Base-by-base conservation (phyloP, 2,888 invertebrate genomes). In the Adela reaumurella region DNA sequence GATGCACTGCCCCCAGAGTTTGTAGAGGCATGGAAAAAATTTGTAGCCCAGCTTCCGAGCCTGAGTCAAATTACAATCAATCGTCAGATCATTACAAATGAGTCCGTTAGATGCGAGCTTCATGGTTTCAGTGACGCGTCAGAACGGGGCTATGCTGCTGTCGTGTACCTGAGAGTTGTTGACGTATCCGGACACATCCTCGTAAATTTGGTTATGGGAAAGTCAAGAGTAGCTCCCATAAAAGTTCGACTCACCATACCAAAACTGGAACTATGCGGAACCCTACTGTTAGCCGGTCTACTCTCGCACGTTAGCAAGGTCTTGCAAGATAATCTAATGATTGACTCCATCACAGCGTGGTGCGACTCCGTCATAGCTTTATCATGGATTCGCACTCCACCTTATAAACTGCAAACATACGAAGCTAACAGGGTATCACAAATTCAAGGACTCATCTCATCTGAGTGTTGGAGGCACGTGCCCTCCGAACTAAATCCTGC, bases 91-190 rank as follows among this genome's bases (percentile, higher is more conserved):
- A 8, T 35, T 3, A 3, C 35, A 3, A 14, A 11, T 11, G 35
- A 35, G 14, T 3, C n/a, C 11, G n/a, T 14, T 8, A 1, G 47
- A 53, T 41, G 11, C 18, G 45, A 51, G 24, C 43, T 52, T 5
- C 51, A 50, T 46, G 54, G 52, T 14, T 55, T 56, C 46, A 43
- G 49, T 11, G 53, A 53, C 8, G 51, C 51, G 2, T 53, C 53
- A 14, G 48, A 50, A 17, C 19, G 43, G 47, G 46, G 54, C 16
- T 51, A 51, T 29, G 51, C 46, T 11, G 45, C 47, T 8, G 43
- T 35, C 6, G 46, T 51, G 10, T 54, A 53, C 47, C 17, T 53
- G 10, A 35, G 45, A 0, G 24, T 28, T 8, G 11, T 24, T 5
- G 14, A 48, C n/a, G 42, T 17, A 16, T n/a, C 49, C 19, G 49